Evolutionary conservation across 2,888 invertebrate species (phyloP).

Genomic region (Chironomus riparius): DNA sequence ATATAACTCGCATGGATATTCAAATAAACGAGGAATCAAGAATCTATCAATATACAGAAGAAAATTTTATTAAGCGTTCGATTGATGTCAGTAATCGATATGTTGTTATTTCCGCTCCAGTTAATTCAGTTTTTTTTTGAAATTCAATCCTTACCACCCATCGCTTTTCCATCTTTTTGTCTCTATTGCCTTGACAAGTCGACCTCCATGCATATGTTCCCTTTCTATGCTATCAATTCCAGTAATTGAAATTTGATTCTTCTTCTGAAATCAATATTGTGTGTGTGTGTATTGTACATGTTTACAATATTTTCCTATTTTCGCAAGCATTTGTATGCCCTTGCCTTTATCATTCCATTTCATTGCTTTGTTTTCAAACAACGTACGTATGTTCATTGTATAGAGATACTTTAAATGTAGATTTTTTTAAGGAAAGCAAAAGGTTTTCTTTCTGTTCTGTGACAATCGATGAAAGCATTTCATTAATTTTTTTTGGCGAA

Average conservation of each 20-base stretch:
- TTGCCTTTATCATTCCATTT: no score
- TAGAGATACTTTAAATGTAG: no score
- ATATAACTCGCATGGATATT: neutral
- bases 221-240: neutral
- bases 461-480: no score
- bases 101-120: neutral
- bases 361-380: no score
- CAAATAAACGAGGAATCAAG: neutral
- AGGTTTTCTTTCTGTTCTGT: no score
- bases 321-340: neutral
- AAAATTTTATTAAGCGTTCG: neutral
- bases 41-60: neutral
- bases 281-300: neutral
- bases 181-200: neutral
- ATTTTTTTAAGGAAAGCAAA: no score
- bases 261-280: neutral
- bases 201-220: neutral
- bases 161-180: neutral
- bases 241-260: constrained; percentile 10
- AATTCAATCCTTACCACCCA: neutral
- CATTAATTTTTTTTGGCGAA: no score
- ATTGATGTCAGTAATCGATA: constrained; percentile 4
- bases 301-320: neutral
- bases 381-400: no score
- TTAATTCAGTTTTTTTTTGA: neutral